Evolutionary conservation across 2,113 vertebrate genomes (phyloP).

Genomic region (western clawed frog (Xenopus tropicalis)): DNA sequence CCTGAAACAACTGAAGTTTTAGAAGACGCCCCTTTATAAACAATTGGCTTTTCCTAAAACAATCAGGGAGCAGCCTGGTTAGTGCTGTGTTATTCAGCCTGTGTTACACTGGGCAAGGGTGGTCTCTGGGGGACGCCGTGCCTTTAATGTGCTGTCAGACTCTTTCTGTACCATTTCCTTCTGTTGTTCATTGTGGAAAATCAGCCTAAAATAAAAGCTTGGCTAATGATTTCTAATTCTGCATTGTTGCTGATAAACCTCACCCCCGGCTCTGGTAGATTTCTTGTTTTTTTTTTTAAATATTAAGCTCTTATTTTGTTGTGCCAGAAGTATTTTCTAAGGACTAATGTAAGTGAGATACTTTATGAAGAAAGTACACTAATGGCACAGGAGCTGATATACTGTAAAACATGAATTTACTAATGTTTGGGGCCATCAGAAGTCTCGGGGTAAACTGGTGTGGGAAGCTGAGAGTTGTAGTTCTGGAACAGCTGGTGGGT

Average conservation of each 20-base stretch:
- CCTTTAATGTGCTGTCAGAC: constrained; percentile 15
- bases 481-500: no score
- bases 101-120: constrained; percentile 39
- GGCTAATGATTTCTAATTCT: neutral
- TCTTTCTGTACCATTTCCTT: constrained; percentile 47
- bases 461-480: no score
- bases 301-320: no score
- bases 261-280: neutral
- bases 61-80: constrained; percentile 36
- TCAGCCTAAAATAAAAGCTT: constrained; percentile 18
- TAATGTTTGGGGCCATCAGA: no score
- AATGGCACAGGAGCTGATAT: no score
- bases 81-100: constrained; percentile 22
- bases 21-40: constrained; percentile 46
- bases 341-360: no score
- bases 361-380: no score
- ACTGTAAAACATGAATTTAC: no score
- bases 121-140: constrained; percentile 47
- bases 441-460: no score
- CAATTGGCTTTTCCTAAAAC: constrained; percentile 46
- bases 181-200: constrained; percentile 32
- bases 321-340: no score
- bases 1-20: constrained; percentile 9
- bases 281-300: no score
- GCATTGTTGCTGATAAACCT: neutral